Evolutionary conservation across 2,888 invertebrate species (phyloP).

Genomic region (Linyphia triangularis): DNA sequence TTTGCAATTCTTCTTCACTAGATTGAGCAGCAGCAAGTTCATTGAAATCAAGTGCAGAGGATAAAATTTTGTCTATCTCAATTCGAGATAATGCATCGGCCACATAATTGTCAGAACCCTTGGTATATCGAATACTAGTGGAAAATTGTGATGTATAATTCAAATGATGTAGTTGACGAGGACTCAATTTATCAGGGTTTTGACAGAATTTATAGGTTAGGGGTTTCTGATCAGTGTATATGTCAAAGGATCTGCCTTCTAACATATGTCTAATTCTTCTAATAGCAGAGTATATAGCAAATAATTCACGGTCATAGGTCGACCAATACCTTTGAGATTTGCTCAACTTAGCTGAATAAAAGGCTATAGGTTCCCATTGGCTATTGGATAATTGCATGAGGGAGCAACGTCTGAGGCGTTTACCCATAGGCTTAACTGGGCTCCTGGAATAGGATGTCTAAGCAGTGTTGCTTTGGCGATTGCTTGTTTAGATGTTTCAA

Average conservation of each 20-base stretch:
- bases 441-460: constrained; percentile 44
- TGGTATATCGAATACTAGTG: constrained; percentile 77
- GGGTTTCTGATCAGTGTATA: constrained; percentile 66
- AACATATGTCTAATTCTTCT: constrained; percentile 77
- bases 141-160: background rate
- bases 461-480: constrained; percentile 41
- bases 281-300: constrained; percentile 77
- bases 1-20: background rate
- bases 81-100: constrained; percentile 57
- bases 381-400: constrained; percentile 76
- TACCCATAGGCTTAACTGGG: constrained; percentile 47
- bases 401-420: constrained; percentile 80
- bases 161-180: background rate
- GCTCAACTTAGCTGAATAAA: constrained; percentile 15
- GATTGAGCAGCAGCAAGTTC: background rate
- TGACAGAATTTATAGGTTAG: constrained; percentile 78
- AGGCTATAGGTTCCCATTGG: constrained; percentile 9
- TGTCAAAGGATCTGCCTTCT: constrained; percentile 46
- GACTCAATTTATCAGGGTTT: background rate
- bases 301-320: constrained; percentile 76
- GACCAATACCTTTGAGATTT: constrained; percentile 45
- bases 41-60: background rate
- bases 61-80: background rate
- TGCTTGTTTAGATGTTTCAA: background rate
- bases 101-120: constrained; percentile 30